Base-by-base conservation (phyloP, 2,797 vertebrate species). In the Xyrichtys novacula region DNA sequence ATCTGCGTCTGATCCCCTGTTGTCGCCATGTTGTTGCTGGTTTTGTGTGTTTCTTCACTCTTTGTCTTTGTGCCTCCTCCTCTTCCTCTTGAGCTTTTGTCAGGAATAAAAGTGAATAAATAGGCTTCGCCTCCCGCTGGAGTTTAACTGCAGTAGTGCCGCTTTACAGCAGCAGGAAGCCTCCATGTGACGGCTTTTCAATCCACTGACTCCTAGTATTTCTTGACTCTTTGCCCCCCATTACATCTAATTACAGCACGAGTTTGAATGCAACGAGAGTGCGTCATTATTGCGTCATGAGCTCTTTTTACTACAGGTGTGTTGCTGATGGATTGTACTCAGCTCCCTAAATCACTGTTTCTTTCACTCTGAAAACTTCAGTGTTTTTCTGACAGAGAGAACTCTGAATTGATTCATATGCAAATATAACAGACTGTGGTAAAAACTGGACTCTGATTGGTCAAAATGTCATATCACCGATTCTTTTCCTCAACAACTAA, bases 181-280 rank as follows among this genome's bases (percentile, higher is more conserved):
- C 74, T 67, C 29, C 12, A 11, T 2, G 38, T 12, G 17, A 5
- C 63, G 55, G 11, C 54, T 49, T 50, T 55, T 23, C 20, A 0
- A 16, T 57, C 42, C 32, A n/a, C 38, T 53, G 72, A 66, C 58
- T 81, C 56, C 59, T 23, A 60, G 54, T 25, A 1, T 54, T 39
- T 56, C 23, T 48, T 4, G 0, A 6, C 42, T 34, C 31, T 31
- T 36, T 40, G 52, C 20, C 57, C 58, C 7, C 29, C 55, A 16
- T 84, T 73, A 71, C 81, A 47, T 65, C 67, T 84, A 75, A 79
- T 85, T 84, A 80, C 66, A 67, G 67, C 71, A 61, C 17, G 28
- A 32, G 59, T 57, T 76, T 25, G 6, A 71, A 56, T 12, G 63
- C 56, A 38, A 49, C 47, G 2, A 29, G 50, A 63, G 68, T 52